These are phyloP conservation scores for Spisula solida DNA, from an alignment of 2,888 invertebrate species.

Conservation along the genomic window DNA sequence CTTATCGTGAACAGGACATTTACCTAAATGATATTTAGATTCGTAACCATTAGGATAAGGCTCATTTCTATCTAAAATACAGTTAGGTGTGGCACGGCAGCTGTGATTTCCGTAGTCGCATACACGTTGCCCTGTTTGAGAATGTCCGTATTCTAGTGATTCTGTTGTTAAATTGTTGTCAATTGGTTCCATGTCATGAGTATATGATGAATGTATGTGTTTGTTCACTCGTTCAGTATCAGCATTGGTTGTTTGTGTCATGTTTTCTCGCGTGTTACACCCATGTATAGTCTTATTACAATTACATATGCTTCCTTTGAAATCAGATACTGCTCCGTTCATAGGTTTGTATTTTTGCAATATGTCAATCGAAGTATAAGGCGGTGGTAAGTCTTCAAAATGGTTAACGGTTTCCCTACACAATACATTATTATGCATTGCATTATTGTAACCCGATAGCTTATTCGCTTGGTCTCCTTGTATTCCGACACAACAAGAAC, in stretches of 20 bases:
- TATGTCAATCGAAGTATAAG: not conserved
- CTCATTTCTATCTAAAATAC: not conserved
- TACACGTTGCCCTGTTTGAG: not conserved
- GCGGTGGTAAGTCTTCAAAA: not conserved
- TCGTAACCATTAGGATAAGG: not conserved
- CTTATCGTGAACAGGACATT: not conserved
- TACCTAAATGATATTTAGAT: not conserved
- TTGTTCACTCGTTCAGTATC: not conserved
- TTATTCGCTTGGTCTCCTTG: conserved; percentile 7
- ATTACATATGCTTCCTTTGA: no score
- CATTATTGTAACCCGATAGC: not conserved
- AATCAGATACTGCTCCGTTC: not conserved
- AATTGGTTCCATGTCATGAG: not conserved
- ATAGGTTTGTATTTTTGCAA: not conserved
- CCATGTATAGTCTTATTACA: not conserved
- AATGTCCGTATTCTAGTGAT: not conserved
- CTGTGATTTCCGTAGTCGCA: not conserved
- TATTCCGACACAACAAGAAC: not conserved
- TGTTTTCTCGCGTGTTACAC: not conserved
- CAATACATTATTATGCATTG: not conserved
- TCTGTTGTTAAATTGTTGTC: not conserved
- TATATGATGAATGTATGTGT: not conserved
- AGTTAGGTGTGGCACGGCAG: not conserved
- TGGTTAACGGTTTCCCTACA: not conserved
- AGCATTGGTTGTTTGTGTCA: not conserved